Base-by-base conservation (phyloP, 2,888 invertebrate genomes). In the Philaethria dido region DNA sequence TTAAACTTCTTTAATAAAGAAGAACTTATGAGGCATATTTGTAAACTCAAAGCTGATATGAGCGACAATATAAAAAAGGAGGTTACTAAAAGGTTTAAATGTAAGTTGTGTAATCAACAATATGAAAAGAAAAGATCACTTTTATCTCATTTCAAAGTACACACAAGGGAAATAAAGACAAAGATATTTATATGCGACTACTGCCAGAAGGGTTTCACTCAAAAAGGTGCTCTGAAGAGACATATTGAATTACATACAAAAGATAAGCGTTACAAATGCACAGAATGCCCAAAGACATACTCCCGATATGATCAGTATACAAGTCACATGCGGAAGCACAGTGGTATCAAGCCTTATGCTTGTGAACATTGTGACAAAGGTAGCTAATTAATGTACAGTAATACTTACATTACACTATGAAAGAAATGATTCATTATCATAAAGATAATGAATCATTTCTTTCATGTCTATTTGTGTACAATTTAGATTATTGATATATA, bases 301-400 rank as follows among this genome's bases (percentile, higher is more conserved):
- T 88, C 93, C 0, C 83, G 94, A 55, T 89, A 91, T 1, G 94
- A 94, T 59, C 94, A 94, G 73, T 80, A 94, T 0, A 86, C 86
- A 11, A 87, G 92, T 66, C 95, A 95, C 77, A 85, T 94, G 82
- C 94, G 93, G 72, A 87, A 88, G n/a, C 94, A 94, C 80, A 87
- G 88, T 20, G 93, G 93, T 3, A 79, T 88, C 25, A 95, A 94
- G 76, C 92, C 93, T 6, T 93, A 94, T 78, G 84, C 89, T 16
- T 95, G 95, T 78, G 86, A 91, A 39, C 92, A 93, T 74, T 94
- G 94, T 80, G 89, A 86, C 68, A 94, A 94, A 93, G 93, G 91
- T 94, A 79, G n/a, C 5, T 29, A 5, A n/a, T n/a, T 5, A 45
- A 2, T 45, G 8, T 45, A n/a, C 2, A 16, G 14, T n/a, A n/a